Conservation (phyloP, 2,888 invertebrate genomes). For the Patella ulyssiponensis region DNA sequence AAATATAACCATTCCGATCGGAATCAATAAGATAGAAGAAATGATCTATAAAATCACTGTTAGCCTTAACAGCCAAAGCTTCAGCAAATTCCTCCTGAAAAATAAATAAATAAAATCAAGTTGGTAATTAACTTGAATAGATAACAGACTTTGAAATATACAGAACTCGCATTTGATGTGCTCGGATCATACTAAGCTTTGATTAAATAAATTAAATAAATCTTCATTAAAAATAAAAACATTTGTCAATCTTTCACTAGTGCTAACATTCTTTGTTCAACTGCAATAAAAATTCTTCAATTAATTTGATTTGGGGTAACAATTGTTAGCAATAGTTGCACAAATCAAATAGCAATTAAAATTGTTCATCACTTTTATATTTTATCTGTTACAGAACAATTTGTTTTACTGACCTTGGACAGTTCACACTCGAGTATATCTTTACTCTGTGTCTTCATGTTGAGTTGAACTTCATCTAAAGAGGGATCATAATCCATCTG, state of each 20-base stretch:
- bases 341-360: too few species aligned
- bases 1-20: constrained; percentile 78
- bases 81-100: constrained; percentile 76
- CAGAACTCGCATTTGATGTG: too few species aligned
- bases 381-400: too few species aligned
- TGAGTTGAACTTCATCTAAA: constrained; percentile 50
- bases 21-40: constrained; percentile 78
- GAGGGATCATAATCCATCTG: constrained; percentile 64
- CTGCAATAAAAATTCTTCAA: not conserved
- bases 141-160: too few species aligned
- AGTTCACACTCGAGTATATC: constrained; percentile 66
- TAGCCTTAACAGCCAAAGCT: constrained; percentile 76
- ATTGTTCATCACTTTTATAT: too few species aligned
- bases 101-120: not conserved
- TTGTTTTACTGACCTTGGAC: constrained; percentile 53
- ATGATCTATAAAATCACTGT: constrained; percentile 76
- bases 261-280: not conserved
- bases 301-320: not conserved
- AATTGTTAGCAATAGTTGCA: not conserved
- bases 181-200: not conserved
- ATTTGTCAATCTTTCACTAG: too few species aligned
- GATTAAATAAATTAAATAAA: not conserved
- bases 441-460: constrained; percentile 52
- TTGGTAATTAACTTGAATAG: too few species aligned
- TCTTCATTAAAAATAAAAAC: too few species aligned